These are phyloP conservation scores for Spheniscus humboldti DNA, from an alignment of 2,797 vertebrate genomes.

Conservation along the genomic window DNA sequence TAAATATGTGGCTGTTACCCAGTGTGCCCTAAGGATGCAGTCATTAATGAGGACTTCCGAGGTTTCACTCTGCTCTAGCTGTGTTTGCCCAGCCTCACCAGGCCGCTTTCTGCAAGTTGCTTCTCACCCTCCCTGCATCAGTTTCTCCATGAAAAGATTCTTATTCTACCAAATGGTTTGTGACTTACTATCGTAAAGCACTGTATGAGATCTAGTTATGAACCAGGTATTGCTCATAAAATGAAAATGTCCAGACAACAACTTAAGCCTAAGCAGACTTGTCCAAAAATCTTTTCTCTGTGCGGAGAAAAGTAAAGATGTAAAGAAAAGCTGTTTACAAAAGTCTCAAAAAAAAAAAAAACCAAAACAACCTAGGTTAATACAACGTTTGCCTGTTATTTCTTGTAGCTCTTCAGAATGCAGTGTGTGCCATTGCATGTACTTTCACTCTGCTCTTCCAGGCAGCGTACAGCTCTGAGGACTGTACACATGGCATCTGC, in stretches of 20 bases:
- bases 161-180: background rate
- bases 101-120: background rate
- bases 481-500: fast-evolving
- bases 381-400: background rate
- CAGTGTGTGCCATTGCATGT: background rate
- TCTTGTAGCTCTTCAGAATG: background rate
- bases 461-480: background rate
- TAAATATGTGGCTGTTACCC: background rate
- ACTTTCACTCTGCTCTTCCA: background rate
- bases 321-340: background rate
- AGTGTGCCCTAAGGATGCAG: background rate
- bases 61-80: background rate
- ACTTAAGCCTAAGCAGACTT: background rate
- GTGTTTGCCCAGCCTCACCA: background rate
- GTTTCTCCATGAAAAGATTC: background rate
- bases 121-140: background rate
- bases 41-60: background rate
- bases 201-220: background rate
- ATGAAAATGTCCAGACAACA: background rate
- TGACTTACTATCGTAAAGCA: background rate
- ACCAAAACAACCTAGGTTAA: background rate
- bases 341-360: background rate
- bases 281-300: background rate
- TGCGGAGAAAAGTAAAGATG: background rate
- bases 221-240: background rate